Percentiles rank a stretch among this genome's conserved stretches.
phyloP scores from a whole-genome alignment of 2,113 vertebrate genomes.

The Lutjanus erythropterus region DNA sequence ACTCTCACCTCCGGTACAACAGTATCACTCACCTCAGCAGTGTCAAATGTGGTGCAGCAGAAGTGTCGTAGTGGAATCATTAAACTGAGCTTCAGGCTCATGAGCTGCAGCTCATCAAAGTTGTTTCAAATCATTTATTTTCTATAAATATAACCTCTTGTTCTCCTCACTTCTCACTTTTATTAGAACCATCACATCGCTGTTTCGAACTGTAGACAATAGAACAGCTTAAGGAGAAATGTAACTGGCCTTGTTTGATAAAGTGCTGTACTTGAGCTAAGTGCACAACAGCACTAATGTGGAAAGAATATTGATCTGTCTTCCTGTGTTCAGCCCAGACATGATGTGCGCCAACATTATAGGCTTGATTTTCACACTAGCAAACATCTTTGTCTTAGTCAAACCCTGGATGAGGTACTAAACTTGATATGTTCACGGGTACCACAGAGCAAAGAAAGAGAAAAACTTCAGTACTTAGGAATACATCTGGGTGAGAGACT shows the following conservation, averaged over 20 bases:
- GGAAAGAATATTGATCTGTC: slow-evolving; percentile 35
- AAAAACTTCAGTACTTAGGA: too few relatives aligned
- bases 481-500: too few relatives aligned
- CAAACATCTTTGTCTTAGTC: background rate
- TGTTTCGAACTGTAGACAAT: background rate
- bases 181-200: background rate
- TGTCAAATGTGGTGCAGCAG: background rate
- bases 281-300: slow-evolving; percentile 1
- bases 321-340: background rate
- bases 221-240: background rate
- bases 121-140: background rate
- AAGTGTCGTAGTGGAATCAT: background rate
- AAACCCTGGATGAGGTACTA: too few relatives aligned
- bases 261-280: slow-evolving; percentile 31
- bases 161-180: background rate
- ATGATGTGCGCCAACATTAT: background rate
- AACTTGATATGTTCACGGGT: too few relatives aligned
- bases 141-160: background rate
- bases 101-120: background rate
- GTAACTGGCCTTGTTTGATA: slow-evolving; percentile 5
- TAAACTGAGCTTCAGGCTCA: slow-evolving; percentile 3
- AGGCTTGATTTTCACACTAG: background rate
- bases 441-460: too few relatives aligned
- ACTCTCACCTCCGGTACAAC: background rate
- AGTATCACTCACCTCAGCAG: background rate